Percentiles rank a stretch among this genome's conserved stretches.
These are phyloP conservation scores for Physella acuta DNA, from an alignment of 1,140 invertebrate genomes.

Conservation along the genomic window DNA sequence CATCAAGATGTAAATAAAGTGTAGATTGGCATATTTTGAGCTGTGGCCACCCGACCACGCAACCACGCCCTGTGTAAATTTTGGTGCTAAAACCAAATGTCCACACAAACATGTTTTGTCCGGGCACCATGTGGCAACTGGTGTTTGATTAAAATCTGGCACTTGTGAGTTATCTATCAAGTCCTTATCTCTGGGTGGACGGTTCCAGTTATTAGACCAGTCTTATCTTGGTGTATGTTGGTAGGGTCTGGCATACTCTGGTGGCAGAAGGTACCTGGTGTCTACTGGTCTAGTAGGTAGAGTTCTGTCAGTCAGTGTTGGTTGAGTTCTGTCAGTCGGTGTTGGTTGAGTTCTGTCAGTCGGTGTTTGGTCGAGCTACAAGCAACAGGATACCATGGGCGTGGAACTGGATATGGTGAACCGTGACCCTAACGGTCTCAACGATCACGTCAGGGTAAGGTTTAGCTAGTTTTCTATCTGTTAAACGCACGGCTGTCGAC, in stretches of 20 bases:
- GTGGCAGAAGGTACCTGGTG: background rate
- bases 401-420: constrained; percentile 16
- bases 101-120: too few relatives aligned
- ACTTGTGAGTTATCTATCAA: too few relatives aligned
- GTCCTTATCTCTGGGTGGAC: too few relatives aligned
- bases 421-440: constrained; percentile 17
- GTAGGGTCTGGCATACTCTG: background rate
- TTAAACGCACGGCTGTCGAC: too few relatives aligned
- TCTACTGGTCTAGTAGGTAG: too few relatives aligned
- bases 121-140: too few relatives aligned
- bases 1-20: too few relatives aligned
- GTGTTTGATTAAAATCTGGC: too few relatives aligned
- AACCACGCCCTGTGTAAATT: too few relatives aligned
- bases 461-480: background rate
- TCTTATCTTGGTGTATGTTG: background rate
- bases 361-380: background rate
- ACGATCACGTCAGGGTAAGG: constrained; percentile 21
- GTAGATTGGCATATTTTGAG: too few relatives aligned
- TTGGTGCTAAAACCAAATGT: too few relatives aligned
- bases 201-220: background rate
- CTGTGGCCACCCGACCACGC: too few relatives aligned
- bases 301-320: background rate
- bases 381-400: background rate
- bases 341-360: background rate
- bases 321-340: background rate